Base-by-base conservation (phyloP, 2,888 invertebrate genomes). In the Tuta absoluta region DNA sequence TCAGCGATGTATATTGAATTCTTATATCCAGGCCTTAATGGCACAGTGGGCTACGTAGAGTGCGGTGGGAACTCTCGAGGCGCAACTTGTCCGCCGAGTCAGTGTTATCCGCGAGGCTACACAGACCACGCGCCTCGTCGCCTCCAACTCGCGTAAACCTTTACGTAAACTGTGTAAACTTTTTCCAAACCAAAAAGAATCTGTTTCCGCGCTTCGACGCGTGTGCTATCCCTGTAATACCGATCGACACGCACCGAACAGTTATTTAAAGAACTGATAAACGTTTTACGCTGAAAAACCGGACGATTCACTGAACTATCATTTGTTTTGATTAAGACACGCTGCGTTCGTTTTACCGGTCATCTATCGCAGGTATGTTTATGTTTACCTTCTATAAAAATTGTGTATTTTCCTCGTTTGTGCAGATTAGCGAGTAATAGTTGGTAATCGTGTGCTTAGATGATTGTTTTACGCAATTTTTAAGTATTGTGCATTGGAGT, bases 261-360 rank as follows among this genome's bases (percentile, higher is more conserved):
- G 66, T 65, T 65, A 67, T 68, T 67, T 68, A 68, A 65, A 66
- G 60, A 66, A 64, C 70, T 68, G 69, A 74, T 70, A 67, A 45
- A 45, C 45, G 33, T 33, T 33, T 73, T 67, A 75, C 65, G 67
- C 70, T 66, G 69, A 66, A 74, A 74, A 72, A 75, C 67, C 67
- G 71, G 71, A 76, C 78, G 68, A 78, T 77, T 78, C 74, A 73
- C 74, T 77, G 73, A 75, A 72, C 76, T 84, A 79, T 81, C 77
- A 80, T 82, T 85, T 86, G 85, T 88, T 87, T 86, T 86, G 83
- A 84, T 84, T 83, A 81, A 75, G 80, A 80, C 81, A 79, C 80
- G 76, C 71, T 78, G 75, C 70, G 74, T 71, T 69, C 72, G 74
- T 74, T 77, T 82, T 79, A 79, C 82, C 78, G 82, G 84, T 78